Base-by-base conservation (phyloP, 1,140 invertebrate genomes). In the Teleopsis dalmanni region DNA sequence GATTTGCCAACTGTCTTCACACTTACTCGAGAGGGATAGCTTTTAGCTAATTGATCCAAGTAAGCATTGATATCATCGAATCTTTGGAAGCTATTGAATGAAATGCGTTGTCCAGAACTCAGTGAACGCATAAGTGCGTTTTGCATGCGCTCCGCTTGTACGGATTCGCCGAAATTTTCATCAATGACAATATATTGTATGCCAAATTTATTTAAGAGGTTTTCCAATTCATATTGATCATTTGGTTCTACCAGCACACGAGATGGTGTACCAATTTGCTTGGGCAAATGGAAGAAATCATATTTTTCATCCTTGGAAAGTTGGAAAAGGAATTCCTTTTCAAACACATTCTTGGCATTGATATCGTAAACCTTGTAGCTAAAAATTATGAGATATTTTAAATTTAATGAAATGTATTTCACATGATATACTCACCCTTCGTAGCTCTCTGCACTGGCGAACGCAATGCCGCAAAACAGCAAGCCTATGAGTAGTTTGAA, bases 11-110 rank as follows among this genome's bases (percentile, higher is more conserved):
- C 68, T 4, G 54, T 60, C 6, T 69, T 59, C 0, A 79, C 62
- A 0, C 43, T 68, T 0, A 77, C 76, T 3, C 66, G 56, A 21
- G 71, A 60, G 18, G 77, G 74, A 57, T 74, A 77, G 13, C 51
- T 57, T 3, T 50, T 44, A 4, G 72, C 74, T 40, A 79, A 59
- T 5, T 71, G 59, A n/a, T 74, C 70, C 25, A 81, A 47, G 48
- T 77, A 80, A 13, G 56, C 59, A 36, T 78, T 69, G 27, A 81
- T 77, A 67, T 78, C 58, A 10, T 29, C 43, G 36, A 55, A 51
- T 37, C 65, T 62, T 34, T 65, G 58, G 58, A 67, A 67, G 25
- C 48, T 52, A 1, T 44, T 54, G 43, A 67, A 67, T 21, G 52
- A 53, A 21, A 64, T 56, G 48, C 55, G 47, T 13, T 60, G 57